Conservation (phyloP, 2,888 invertebrate genomes). For the Lamellibrachia columna region DNA sequence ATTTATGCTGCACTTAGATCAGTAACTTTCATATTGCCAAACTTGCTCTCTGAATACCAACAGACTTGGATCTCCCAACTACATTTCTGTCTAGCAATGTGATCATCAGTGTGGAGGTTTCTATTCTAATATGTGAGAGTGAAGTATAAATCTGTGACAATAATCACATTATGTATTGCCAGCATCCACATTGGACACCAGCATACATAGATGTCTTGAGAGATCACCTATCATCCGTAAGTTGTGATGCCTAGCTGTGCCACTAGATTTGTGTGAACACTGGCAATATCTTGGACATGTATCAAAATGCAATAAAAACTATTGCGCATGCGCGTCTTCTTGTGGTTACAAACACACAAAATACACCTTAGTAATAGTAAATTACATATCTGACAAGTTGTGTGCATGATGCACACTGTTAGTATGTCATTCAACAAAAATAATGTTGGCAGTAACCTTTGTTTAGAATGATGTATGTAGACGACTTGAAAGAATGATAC, state of each 20-base stretch:
- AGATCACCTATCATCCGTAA: not conserved
- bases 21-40: not conserved
- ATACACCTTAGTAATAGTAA: no score
- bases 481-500: no score
- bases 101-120: not conserved
- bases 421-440: no score
- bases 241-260: not conserved
- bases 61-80: not conserved
- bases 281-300: not conserved
- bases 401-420: no score
- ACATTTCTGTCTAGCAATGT: not conserved
- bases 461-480: no score
- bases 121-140: not conserved
- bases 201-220: not conserved
- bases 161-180: not conserved
- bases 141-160: not conserved
- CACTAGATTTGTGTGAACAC: not conserved
- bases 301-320: slow-evolving; percentile 1
- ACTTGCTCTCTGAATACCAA: not conserved
- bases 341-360: not conserved
- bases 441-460: no score
- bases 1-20: not conserved
- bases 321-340: not conserved
- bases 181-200: not conserved
- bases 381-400: no score